A percentile compares a stretch with the other conserved stretches of the same genome.
These are phyloP conservation scores for Drosophila mayaguana DNA, from an alignment of 2,888 invertebrate species.

Conservation along the genomic window DNA sequence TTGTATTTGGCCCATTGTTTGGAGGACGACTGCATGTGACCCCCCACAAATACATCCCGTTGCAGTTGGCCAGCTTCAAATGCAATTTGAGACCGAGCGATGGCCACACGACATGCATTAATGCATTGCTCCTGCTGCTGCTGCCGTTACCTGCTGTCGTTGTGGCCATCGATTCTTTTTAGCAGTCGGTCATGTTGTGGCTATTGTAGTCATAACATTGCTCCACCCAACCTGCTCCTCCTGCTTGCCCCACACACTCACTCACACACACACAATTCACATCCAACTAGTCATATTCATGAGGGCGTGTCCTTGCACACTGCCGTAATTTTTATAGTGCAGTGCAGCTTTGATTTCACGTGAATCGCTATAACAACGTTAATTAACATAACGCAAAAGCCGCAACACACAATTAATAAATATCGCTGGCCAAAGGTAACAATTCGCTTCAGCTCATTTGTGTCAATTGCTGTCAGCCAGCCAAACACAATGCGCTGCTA, in stretches of 20 bases:
- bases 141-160: slow-evolving; percentile 30
- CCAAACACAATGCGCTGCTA: slow-evolving; percentile 7
- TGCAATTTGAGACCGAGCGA: slow-evolving; percentile 32
- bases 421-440: slow-evolving; percentile 9
- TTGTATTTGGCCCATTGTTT: slow-evolving; percentile 55
- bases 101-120: slow-evolving; percentile 34
- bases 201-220: slow-evolving; percentile 19
- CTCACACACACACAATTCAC: not conserved
- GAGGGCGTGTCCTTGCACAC: not conserved
- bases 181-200: slow-evolving; percentile 14
- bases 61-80: slow-evolving; percentile 21
- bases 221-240: too few species aligned
- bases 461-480: slow-evolving; percentile 13
- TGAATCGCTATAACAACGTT: slow-evolving; percentile 18
- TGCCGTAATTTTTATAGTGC: slow-evolving; percentile 2
- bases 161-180: slow-evolving; percentile 31
- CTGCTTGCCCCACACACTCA: not conserved
- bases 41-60: slow-evolving; percentile 2
- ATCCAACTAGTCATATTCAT: slow-evolving; percentile 12
- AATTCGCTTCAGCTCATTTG: slow-evolving; percentile 19
- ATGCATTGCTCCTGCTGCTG: slow-evolving; percentile 30
- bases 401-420: slow-evolving; percentile 23
- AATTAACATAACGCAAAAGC: slow-evolving; percentile 40
- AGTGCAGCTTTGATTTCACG: not conserved
- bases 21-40: slow-evolving; percentile 23